phyloP scores from a whole-genome alignment of 2,113 vertebrate species.

The Caranx ignobilis region DNA sequence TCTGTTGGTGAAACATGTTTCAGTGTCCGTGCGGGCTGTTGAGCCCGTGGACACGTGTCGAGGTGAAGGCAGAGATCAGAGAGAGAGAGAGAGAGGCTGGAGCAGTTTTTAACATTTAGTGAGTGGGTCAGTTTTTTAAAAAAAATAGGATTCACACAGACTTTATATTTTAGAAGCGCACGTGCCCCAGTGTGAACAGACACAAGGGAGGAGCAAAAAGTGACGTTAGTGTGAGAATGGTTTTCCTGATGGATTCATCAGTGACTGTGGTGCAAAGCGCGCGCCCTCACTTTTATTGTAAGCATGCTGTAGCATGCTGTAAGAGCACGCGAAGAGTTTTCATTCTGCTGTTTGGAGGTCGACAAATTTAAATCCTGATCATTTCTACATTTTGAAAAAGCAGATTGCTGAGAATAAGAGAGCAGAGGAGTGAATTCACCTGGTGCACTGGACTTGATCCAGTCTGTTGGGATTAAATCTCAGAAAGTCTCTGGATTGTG shows the following conservation, averaged over 20 bases:
- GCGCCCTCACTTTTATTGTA: not conserved
- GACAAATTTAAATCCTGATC: not conserved
- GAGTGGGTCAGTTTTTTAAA: not conserved
- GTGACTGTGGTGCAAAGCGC: not conserved
- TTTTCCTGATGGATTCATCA: not conserved
- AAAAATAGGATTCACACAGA: no score
- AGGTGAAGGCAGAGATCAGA: not conserved
- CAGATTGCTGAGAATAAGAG: not conserved
- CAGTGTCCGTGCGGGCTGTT: not conserved
- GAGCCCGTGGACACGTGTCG: not conserved
- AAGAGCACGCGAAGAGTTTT: not conserved
- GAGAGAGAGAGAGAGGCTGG: not conserved
- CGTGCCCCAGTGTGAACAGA: not conserved
- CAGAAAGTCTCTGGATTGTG: not conserved
- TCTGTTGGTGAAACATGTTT: not conserved
- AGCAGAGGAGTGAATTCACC: not conserved
- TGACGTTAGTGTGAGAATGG: not conserved
- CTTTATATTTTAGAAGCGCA: not conserved
- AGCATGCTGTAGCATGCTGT: not conserved
- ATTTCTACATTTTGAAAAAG: not conserved
- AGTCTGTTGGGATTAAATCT: not conserved
- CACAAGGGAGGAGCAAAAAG: not conserved
- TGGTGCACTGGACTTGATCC: not conserved
- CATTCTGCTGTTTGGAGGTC: not conserved
- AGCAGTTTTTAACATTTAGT: not conserved